Evolutionary conservation across 2,113 vertebrate genomes (phyloP), one percentile per base, ranked within the genome.

Genomic region (Ornithorhynchus anatinus): DNA sequence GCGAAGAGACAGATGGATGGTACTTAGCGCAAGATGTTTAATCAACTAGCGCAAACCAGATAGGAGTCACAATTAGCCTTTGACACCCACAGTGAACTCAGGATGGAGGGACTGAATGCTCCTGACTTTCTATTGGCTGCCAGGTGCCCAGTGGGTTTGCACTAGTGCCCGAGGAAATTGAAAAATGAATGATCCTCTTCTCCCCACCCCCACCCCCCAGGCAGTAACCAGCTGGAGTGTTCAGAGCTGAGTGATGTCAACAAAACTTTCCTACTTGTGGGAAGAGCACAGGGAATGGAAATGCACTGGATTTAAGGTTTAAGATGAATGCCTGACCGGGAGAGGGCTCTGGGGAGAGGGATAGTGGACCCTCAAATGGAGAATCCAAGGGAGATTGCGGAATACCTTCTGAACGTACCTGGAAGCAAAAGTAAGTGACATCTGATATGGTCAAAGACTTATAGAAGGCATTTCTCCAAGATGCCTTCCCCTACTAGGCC

Each of bases 41-140:
- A 81, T 87, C 85, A 85, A 78, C 77, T 69, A 78, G 77, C 5
- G 40, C 80, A 77, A 74, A 62, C 64, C 69, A 20, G 14, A 61
- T 65, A 65, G 42, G 60, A 79, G 65, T 58, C 61, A 56, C 65
- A 76, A 59, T 79, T 80, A 81, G 80, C 77, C 85, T 74, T 74
- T 79, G 77, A 87, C 54, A 73, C 69, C 58, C 31, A 50, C 45
- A 48, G 31, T 65, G 71, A 80, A 78, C 77, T 78, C 77, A 67
- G 48, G 40, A 82, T 45, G 82, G 80, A 80, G 71, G 76, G 50
- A 38, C 68, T 19, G 4, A 58, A 80, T 70, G 74, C 72, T 54
- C 77, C 44, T 65, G 78, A 52, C 59, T 79, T 81, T 75, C 78
- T 74, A 25, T 38, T 42, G 60, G 57, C 56, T 50, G 68, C 56